Base-by-base conservation (phyloP, 2,113 vertebrate species). In the Meleagris gallopavo region DNA sequence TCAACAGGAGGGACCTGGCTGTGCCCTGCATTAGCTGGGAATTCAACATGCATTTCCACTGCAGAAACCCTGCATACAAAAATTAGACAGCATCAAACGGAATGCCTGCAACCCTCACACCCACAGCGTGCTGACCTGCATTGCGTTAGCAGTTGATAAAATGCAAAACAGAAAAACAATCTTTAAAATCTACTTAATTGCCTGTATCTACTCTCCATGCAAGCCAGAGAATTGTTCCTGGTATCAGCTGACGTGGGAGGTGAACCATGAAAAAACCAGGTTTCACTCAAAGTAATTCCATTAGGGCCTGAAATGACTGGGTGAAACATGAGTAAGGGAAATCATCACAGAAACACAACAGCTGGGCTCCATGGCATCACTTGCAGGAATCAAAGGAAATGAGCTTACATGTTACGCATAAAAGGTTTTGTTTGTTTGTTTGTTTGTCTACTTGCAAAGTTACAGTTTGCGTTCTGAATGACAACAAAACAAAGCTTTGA, bases 291-390 rank as follows among this genome's bases (percentile, higher is more conserved):
- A 96, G 91, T 97, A 96, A 97, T 97, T 97, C 97, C 96, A 97
- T 98, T 97, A 98, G 90, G 95, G 91, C 92, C 94, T 97, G 92
- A 95, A 97, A 97, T 94, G 96, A 92, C 91, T 98, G 91, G 92
- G 94, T 96, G 97, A 98, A 98, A 98, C 97, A 89, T 60, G 95
- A 98, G 98, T 88, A 97, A 96, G 97, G 96, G 94, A 97, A 98
- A 97, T 97, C 96, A 94, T 95, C 3, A 52, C 92, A 96, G 92
- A 70, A 94, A 76, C 90, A 94, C 95, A 97, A 94, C 98, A 98
- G 98, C 98, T 98, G 98, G 97, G 95, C 88, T 97, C 96, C 84
- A 94, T 98, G 98, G 98, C 97, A 97, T 98, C 98, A 98, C 94
- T 96, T 22, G 2, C 85, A 96, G 89, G 89, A 97, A 97, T 97